Conservation (phyloP, 2,113 vertebrate species). For the Pseudorhombus dupliciocellatus region DNA sequence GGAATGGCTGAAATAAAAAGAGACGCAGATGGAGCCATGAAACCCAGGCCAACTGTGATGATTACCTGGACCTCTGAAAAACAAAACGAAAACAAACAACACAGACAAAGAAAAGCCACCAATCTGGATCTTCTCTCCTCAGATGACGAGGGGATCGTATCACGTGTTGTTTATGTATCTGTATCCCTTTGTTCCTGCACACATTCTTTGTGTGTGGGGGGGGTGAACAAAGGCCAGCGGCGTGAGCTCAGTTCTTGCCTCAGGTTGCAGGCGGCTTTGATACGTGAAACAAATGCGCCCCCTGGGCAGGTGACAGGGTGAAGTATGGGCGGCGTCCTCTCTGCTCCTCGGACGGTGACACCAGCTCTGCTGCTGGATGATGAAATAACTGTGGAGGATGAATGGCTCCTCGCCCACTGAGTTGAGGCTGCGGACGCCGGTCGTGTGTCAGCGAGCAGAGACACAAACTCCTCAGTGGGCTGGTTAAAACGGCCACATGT, state of each 20-base stretch:
- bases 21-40: conserved; percentile 50
- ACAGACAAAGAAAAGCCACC: no score
- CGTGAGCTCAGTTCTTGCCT: conserved; percentile 65
- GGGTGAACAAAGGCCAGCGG: conserved; percentile 51
- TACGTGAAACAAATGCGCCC: conserved; percentile 67
- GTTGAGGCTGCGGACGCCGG: conserved; percentile 29
- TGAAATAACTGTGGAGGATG: conserved; percentile 57
- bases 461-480: conserved; percentile 26
- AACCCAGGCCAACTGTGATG: conserved; percentile 50
- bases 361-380: conserved; percentile 36
- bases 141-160: no score
- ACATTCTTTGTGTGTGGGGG: conserved; percentile 42
- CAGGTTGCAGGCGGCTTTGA: conserved; percentile 72
- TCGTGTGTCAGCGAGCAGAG: conserved; percentile 21
- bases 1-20: conserved; percentile 80
- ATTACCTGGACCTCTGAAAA: conserved; percentile 46
- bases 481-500: conserved; percentile 45
- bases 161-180: no score
- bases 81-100: no score
- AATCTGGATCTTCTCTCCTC: no score
- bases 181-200: conserved; percentile 52
- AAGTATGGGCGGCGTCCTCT: conserved; percentile 43
- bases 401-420: conserved; percentile 49
- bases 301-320: conserved; percentile 35
- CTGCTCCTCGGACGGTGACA: conserved; percentile 26